A percentile compares a stretch with the other conserved stretches of the same genome.
phyloP scores from a whole-genome alignment of 2,797 vertebrate species.

The Liparis tanakae region DNA sequence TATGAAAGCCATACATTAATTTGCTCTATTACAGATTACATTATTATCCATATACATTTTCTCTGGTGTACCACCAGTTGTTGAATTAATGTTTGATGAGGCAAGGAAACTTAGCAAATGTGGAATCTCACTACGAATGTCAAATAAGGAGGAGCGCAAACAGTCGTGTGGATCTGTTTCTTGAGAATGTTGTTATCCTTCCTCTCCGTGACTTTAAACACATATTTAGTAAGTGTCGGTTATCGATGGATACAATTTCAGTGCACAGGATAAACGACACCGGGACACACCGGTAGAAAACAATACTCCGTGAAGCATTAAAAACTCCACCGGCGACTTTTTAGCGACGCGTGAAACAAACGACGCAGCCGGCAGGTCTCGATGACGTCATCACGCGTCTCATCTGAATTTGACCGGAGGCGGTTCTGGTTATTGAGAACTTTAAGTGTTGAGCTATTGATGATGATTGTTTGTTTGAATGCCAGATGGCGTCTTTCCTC shows the following conservation, averaged over 20 bases:
- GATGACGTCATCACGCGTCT: not conserved
- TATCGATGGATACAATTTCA: not conserved
- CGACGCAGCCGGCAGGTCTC: not conserved
- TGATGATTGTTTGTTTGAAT: not conserved
- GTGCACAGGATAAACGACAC: not conserved
- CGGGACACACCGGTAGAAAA: not conserved
- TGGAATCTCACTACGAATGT: not conserved
- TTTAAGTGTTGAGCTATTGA: not conserved
- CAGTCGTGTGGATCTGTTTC: not conserved
- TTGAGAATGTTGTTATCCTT: not conserved
- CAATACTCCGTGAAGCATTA: not conserved
- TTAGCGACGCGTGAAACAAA: not conserved
- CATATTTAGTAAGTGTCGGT: not conserved
- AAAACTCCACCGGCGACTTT: conserved; percentile 2
- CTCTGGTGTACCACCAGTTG: not conserved
- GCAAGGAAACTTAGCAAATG: not conserved
- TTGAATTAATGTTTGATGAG: not conserved
- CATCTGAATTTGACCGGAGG: not conserved
- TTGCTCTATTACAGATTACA: not conserved
- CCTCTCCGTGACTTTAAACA: not conserved
- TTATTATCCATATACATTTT: not conserved
- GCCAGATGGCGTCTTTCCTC: not conserved
- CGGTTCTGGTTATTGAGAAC: not conserved
- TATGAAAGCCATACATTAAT: not conserved
- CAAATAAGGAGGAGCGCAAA: not conserved